These are phyloP conservation scores for Hypotaenidia philippensis DNA, from an alignment of 2,797 vertebrate genomes.

Conservation along the genomic window DNA sequence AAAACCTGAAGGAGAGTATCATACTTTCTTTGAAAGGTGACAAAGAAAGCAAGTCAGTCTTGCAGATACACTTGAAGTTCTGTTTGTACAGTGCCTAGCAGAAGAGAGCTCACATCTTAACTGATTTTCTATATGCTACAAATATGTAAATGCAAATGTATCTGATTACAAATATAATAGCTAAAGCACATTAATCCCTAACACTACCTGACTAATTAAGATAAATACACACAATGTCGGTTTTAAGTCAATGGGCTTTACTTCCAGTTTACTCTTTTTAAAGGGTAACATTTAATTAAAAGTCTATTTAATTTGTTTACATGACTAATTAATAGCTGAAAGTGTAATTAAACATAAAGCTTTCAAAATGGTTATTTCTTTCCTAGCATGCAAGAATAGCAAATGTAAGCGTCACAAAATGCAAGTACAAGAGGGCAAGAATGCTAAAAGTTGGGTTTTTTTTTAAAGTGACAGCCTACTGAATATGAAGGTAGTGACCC, in stretches of 20 bases:
- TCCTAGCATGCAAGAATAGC: neutral
- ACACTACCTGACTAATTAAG: conserved; percentile 33
- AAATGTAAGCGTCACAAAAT: neutral
- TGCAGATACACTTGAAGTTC: neutral
- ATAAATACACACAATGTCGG: neutral
- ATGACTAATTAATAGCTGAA: conserved; percentile 22
- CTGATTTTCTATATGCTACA: neutral
- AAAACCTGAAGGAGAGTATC: neutral
- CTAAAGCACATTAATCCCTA: conserved; percentile 11
- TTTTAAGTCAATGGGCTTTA: neutral
- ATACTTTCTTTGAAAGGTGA: neutral
- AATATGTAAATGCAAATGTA: neutral
- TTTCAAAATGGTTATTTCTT: conserved; percentile 25
- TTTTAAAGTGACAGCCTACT: neutral
- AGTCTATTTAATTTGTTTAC: conserved; percentile 28
- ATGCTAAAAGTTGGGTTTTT: neutral
- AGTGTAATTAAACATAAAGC: conserved; percentile 6
- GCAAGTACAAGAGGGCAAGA: neutral
- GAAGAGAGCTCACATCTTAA: neutral
- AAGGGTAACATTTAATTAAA: conserved; percentile 35
- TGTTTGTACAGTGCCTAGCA: neutral
- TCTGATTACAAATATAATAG: conserved; percentile 18
- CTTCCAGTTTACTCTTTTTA: conserved; percentile 7
- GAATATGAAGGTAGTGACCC: neutral
- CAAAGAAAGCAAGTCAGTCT: neutral